These are phyloP conservation scores for Hippopotamyrus pictus DNA, from an alignment of 2,797 vertebrate genomes.

Conservation along the genomic window DNA sequence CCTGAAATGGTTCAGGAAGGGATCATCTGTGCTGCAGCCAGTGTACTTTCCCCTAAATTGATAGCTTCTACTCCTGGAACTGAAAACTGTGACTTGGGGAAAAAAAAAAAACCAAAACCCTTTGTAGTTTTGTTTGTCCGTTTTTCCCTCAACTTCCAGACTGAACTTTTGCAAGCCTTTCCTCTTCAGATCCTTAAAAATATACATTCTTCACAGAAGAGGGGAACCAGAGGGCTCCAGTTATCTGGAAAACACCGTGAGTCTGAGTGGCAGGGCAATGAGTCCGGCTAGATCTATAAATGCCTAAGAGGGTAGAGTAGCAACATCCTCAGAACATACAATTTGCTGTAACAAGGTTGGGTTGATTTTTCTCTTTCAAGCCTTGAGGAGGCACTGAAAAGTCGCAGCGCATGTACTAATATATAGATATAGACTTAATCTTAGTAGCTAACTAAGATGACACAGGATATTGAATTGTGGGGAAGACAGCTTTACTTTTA, in stretches of 20 bases:
- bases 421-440: background rate
- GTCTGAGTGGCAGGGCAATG: background rate
- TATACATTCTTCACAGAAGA: background rate
- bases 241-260: background rate
- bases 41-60: background rate
- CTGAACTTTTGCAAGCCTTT: background rate
- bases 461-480: background rate
- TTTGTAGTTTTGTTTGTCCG: background rate
- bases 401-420: background rate
- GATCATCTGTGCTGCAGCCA: background rate
- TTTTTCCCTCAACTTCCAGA: background rate
- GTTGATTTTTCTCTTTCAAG: background rate
- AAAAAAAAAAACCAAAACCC: background rate
- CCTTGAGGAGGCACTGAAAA: background rate
- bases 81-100: background rate
- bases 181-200: background rate
- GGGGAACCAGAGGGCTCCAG: background rate
- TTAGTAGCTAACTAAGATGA: background rate
- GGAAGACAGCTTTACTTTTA: background rate
- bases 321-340: background rate
- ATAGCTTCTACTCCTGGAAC: background rate
- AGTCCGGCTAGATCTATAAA: background rate
- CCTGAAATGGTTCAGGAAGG: background rate
- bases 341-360: background rate
- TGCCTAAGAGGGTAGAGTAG: background rate